Percentiles rank a stretch among this genome's conserved stretches.
These are phyloP conservation scores for Hipposideros larvatus DNA, from an alignment of 2,797 vertebrate genomes.

Conservation along the genomic window DNA sequence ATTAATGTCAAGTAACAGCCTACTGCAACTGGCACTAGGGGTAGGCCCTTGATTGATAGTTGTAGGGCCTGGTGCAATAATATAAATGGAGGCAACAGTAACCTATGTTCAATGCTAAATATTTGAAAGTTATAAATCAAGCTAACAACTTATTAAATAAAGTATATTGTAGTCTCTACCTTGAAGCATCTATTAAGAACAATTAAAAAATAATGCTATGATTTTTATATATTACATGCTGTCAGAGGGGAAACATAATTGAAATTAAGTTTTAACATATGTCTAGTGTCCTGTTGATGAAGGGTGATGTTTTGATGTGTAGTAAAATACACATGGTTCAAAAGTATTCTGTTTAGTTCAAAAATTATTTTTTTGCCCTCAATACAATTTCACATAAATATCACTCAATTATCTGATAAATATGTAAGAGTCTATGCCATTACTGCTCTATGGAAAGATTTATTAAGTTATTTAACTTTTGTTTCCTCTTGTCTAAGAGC, in stretches of 20 bases:
- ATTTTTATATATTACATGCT: background rate
- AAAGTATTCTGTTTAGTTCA: background rate
- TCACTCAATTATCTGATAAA: background rate
- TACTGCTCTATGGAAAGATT: background rate
- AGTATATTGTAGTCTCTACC: background rate
- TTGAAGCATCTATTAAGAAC: background rate
- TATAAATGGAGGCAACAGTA: background rate
- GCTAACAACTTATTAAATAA: background rate
- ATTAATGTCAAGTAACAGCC: background rate
- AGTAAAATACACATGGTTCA: background rate
- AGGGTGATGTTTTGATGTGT: background rate
- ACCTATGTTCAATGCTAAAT: background rate
- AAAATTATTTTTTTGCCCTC: background rate
- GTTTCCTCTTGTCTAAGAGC: background rate
- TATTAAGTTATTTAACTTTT: background rate
- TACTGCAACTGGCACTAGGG: background rate
- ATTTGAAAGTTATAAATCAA: background rate
- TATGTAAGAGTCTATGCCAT: background rate
- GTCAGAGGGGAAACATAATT: background rate
- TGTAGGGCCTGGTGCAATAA: background rate
- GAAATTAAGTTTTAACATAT: background rate
- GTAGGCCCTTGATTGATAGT: background rate
- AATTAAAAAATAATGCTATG: background rate
- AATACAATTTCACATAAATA: background rate
- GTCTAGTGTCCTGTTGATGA: background rate